A percentile compares a stretch with the other conserved stretches of the same genome.
Conservation (phyloP, 2,888 invertebrate genomes). For the Aporophyla nigra region DNA sequence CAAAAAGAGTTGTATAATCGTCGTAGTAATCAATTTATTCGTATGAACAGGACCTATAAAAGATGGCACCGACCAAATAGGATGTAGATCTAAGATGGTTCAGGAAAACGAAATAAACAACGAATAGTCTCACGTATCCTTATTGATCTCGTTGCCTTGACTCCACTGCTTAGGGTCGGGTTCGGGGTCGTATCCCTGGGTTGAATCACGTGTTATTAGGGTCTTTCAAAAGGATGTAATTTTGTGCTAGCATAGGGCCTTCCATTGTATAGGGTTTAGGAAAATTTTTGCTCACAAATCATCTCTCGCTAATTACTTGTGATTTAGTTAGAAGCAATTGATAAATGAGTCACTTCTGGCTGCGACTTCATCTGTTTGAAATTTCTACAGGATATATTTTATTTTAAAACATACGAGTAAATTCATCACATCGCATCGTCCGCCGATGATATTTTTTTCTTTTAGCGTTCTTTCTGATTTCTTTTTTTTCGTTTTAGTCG, state of each 20-base stretch:
- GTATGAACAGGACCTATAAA: not conserved
- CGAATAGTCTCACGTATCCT: not conserved
- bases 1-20: not conserved
- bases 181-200: not conserved
- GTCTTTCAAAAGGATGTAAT: not conserved
- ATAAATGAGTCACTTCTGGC: no score
- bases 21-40: not conserved
- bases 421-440: no score
- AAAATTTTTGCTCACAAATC: no score
- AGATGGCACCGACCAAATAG: not conserved
- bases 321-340: no score
- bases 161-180: not conserved
- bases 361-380: no score
- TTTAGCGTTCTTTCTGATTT: no score
- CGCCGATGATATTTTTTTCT: no score
- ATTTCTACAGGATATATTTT: no score
- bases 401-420: no score
- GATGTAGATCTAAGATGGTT: not conserved
- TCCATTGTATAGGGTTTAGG: not conserved
- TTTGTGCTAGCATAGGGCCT: not conserved
- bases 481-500: no score
- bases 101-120: not conserved
- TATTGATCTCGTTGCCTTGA: slow-evolving; percentile 21
- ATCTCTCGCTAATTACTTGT: no score
- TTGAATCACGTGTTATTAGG: not conserved